phyloP scores from a whole-genome alignment of 2,113 vertebrate species.

The Varanus salvator region DNA sequence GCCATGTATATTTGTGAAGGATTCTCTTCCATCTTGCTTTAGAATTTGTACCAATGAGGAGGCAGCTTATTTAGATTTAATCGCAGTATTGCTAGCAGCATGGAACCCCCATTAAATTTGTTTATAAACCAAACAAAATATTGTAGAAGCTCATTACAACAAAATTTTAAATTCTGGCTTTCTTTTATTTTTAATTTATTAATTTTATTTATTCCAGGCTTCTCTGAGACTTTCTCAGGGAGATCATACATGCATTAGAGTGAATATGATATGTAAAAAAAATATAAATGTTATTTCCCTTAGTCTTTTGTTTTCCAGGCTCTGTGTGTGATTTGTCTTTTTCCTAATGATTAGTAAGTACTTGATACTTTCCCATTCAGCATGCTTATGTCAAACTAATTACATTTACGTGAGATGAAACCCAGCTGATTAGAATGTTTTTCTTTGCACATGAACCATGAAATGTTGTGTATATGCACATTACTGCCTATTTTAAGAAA shows the following conservation, averaged over 20 bases:
- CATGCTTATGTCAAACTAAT: constrained; percentile 87
- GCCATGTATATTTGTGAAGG: not conserved
- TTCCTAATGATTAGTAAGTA: constrained; percentile 86
- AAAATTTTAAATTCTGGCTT: constrained; percentile 41
- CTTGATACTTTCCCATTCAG: constrained; percentile 82
- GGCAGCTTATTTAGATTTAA: constrained; percentile 51
- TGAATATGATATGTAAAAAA: constrained; percentile 51
- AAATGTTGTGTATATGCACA: constrained; percentile 81
- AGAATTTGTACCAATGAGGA: constrained; percentile 42
- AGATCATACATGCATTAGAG: constrained; percentile 54
- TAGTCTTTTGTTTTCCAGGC: constrained; percentile 62
- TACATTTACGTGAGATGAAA: constrained; percentile 90
- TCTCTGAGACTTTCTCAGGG: constrained; percentile 50
- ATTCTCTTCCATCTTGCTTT: constrained; percentile 1
- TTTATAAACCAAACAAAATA: constrained; percentile 47
- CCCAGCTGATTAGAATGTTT: constrained; percentile 87
- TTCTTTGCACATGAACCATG: constrained; percentile 82
- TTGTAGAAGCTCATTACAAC: constrained; percentile 47
- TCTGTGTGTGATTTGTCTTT: constrained; percentile 75
- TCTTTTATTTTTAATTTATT: not conserved
- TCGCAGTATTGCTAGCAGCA: constrained; percentile 32
- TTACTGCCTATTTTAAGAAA: constrained; percentile 40
- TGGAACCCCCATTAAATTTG: constrained; percentile 32
- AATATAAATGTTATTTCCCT: constrained; percentile 20
- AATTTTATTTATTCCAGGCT: constrained; percentile 45